A percentile compares a stretch with the other conserved stretches of the same genome.
These are phyloP conservation scores for Conomelus anceps DNA, from an alignment of 2,888 invertebrate genomes.

Conservation along the genomic window DNA sequence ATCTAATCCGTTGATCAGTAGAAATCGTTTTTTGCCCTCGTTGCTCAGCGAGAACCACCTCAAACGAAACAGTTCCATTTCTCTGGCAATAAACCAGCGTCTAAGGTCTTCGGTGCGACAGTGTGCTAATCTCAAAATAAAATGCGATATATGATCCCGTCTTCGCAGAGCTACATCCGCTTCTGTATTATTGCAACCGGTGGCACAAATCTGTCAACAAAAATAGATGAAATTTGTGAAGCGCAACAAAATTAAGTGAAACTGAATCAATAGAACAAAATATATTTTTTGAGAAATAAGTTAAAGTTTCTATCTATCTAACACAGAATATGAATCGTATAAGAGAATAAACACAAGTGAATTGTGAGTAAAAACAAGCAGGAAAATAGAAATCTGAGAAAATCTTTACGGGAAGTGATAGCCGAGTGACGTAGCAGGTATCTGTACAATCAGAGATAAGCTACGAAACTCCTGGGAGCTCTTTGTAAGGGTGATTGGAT, in stretches of 20 bases:
- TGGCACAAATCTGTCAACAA: conserved; percentile 52
- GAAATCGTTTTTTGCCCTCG: conserved; percentile 58
- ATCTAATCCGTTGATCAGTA: conserved; percentile 59
- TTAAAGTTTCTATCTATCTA: neutral
- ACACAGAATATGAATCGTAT: neutral
- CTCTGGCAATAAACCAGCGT: conserved; percentile 81
- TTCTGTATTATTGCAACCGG: conserved; percentile 47
- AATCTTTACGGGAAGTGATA: no score
- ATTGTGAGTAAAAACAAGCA: neutral
- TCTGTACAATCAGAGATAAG: no score
- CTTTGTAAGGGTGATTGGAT: no score
- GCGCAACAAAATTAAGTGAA: no score
- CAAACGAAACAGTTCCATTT: conserved; percentile 82
- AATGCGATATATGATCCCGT: conserved; percentile 87
- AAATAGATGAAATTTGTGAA: neutral
- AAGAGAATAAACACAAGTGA: conserved; percentile 6
- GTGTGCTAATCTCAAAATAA: conserved; percentile 83
- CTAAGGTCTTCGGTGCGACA: conserved; percentile 79
- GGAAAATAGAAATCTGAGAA: conserved; percentile 2
- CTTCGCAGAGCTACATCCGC: conserved; percentile 59
- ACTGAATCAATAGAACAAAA: no score
- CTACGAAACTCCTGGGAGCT: no score
- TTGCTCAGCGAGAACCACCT: conserved; percentile 59
- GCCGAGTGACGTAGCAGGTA: no score
- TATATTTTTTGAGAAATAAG: no score